Evolutionary conservation across 2,113 vertebrate genomes (phyloP), one percentile per base, ranked within the genome.

Genomic region (Cinclus cinclus): DNA sequence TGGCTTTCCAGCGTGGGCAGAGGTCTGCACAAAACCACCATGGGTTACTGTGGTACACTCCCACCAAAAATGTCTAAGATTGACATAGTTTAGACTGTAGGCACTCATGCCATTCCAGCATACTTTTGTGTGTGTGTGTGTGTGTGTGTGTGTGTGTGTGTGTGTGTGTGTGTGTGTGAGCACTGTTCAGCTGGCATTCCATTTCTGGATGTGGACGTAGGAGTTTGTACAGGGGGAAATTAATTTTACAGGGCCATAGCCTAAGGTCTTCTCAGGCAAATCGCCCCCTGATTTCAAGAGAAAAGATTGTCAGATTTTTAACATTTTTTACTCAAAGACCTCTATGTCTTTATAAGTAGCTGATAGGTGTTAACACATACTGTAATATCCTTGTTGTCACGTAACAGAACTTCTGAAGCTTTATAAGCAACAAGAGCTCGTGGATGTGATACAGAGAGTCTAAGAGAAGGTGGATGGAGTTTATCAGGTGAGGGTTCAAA

Each of bases 21-120:
- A 92, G 30, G 25, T 47, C 89, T 92, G 88, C 63, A 87, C 53
- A 91, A 96, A 95, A 44, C 17, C 92, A 78, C 49, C 65, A 50
- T 9, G 10, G 41, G 27, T 70, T 70, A 55, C 79, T 13, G 79
- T 17, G 93, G 87, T 74, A 84, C 33, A 69, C 79, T 87, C 27
- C 47, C 69, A 83, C 46, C 75, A 93, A 74, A 97, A 96, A 96
- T 81, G 74, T 74, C 95, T 41, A 87, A 88, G 83, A 89, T 44
- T 87, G 81, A 83, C 94, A 97, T 94, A 97, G 55, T 92, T 94
- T 35, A 33, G 55, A 4, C 46, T 69, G 91, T 94, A 59, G 95
- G 95, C 97, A 86, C 65, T 17, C 1, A 3, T 39, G 63, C 46
- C 50, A 44, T 35, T 50, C 37, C 59, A 79, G 85, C 78, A 52